Base-by-base conservation (phyloP, 2,888 invertebrate genomes). In the Thalpophila matura region DNA sequence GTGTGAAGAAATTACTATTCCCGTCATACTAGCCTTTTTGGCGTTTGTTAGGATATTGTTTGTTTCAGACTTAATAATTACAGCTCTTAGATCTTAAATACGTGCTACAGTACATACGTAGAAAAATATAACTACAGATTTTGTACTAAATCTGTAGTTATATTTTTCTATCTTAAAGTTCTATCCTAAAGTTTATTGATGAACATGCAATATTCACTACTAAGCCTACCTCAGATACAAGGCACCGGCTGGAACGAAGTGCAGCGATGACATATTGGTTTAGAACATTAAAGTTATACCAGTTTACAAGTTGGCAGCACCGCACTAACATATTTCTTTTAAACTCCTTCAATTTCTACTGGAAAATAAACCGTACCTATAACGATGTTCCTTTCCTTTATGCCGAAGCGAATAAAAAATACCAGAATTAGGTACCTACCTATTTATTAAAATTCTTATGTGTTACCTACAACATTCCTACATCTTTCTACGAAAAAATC, bases 391-490 rank as follows among this genome's bases (percentile, higher is more conserved):
- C 16, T 46, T 63, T 29, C n/a, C 10, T 22, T 10, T 37, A 22
- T 35, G 1, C 4, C 2, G 10, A 35, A 46, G 16, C 20, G 9
- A 37, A 24, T 16, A 49, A 31, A 58, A 51, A 63, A 63, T 51
- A 46, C 65, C 29, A 49, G 31, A 20, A 58, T 12, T 42, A 16
- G 6, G 24, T n/a, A 61, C 4, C 37, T 37, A 49, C 56, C 37
- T 37, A 49, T 53, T 66, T 61, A 71, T 71, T 61, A 71, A 71
- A 66, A 66, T 61, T 71, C 71, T n/a, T n/a, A n/a, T n/a, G n/a
- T 56, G 49, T 27, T 49, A 33, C 37, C 18, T 49, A 71, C 56
- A 56, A 26, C 16, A 61, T 66, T 43, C 61, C 43, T 22, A 50
- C 51, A 65, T 46, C 29, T 33, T 47, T 46, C n/a, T 22, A 29